Conservation (phyloP, 2,113 vertebrate species). For the Solea senegalensis region DNA sequence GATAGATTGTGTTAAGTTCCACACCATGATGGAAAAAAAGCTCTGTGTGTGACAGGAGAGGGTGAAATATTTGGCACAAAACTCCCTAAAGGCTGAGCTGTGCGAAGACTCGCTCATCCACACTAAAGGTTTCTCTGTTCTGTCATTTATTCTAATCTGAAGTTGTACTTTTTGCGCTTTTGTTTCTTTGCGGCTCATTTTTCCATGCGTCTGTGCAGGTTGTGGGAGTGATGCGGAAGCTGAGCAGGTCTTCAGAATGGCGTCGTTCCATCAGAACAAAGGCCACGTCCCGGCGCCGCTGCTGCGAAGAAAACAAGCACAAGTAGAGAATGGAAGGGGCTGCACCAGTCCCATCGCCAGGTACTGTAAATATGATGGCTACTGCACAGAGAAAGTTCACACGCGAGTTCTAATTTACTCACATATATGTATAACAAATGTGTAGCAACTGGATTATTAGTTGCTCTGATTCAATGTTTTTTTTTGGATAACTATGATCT, state of each 20-base stretch:
- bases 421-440: too few species aligned
- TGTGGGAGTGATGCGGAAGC: conserved; percentile 91
- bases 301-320: conserved; percentile 82
- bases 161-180: background rate
- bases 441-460: too few species aligned
- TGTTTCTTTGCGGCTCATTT: background rate
- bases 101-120: conserved; percentile 13
- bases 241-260: conserved; percentile 89
- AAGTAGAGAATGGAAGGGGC: conserved; percentile 80
- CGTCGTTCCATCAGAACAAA: conserved; percentile 76
- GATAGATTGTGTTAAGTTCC: conserved; percentile 74
- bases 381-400: background rate
- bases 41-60: conserved; percentile 47
- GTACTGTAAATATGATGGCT: conserved; percentile 74
- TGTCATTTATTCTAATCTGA: background rate
- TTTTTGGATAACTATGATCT: too few species aligned
- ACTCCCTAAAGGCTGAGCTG: conserved; percentile 19
- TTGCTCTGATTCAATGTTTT: too few species aligned
- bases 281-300: conserved; percentile 80
- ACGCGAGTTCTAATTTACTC: conserved; percentile 10
- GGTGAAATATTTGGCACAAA: conserved; percentile 20
- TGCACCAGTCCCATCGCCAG: conserved; percentile 85
- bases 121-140: conserved; percentile 19
- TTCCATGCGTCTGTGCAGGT: conserved; percentile 71
- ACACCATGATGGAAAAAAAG: conserved; percentile 58